phyloP scores from a whole-genome alignment of 1,140 invertebrate species.

The Calycopis cecrops region DNA sequence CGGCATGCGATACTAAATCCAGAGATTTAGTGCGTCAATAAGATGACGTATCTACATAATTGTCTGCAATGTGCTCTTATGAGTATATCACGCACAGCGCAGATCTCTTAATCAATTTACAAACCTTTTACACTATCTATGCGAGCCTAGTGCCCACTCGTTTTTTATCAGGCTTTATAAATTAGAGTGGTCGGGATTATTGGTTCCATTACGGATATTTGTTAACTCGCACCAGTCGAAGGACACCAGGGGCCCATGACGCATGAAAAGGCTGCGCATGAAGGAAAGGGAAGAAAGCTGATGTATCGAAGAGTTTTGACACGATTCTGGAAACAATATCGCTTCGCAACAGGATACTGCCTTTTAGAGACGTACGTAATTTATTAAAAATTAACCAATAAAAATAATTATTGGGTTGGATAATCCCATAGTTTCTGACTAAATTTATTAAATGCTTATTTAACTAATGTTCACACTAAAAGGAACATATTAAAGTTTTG shows the following conservation, averaged over 20 bases:
- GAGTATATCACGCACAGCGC: too few species aligned
- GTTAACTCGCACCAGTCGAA: background rate
- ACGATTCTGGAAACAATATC: background rate
- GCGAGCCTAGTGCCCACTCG: constrained; percentile 1
- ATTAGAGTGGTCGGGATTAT: background rate
- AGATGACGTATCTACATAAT: too few species aligned
- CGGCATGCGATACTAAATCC: too few species aligned
- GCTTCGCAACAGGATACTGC: background rate
- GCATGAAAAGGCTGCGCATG: background rate
- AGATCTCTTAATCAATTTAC: too few species aligned
- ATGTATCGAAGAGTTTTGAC: background rate
- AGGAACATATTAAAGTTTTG: too few species aligned
- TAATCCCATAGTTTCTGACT: too few species aligned
- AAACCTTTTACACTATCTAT: constrained; percentile 10
- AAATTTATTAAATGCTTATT: too few species aligned
- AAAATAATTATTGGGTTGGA: background rate
- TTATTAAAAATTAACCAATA: background rate
- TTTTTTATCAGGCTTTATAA: constrained; percentile 5
- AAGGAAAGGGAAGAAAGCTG: background rate
- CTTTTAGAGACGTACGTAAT: constrained; percentile 1
- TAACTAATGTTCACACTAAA: too few species aligned
- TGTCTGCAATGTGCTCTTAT: too few species aligned
- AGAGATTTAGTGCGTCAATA: too few species aligned
- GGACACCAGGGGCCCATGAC: background rate
- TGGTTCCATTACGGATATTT: background rate